Evolutionary conservation across 2,113 vertebrate genomes (phyloP).

Genomic region (Abramis brama): DNA sequence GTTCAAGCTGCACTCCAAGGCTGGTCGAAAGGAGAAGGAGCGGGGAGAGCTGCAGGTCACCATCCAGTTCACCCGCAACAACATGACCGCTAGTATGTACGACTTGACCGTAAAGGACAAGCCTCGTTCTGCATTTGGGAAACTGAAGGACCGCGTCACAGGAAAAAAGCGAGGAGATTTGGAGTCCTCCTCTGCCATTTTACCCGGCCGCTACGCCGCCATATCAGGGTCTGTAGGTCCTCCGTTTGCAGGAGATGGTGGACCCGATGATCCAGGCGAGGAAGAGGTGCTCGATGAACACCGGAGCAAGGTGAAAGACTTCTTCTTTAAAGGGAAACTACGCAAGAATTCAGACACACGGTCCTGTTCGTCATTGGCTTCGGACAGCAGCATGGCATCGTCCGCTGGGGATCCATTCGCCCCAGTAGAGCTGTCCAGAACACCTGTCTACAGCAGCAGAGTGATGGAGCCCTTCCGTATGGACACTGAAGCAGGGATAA

Average conservation of each 20-base stretch:
- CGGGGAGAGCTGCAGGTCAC: constrained; percentile 89
- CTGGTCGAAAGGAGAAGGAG: constrained; percentile 92
- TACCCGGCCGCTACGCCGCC: constrained; percentile 82
- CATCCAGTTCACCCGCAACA: constrained; percentile 91
- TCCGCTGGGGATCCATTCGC: constrained; percentile 79
- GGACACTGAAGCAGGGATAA: constrained; percentile 71
- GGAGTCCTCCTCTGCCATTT: constrained; percentile 93
- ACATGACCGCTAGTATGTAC: constrained; percentile 96
- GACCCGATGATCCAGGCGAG: constrained; percentile 68
- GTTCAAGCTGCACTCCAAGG: constrained; percentile 92
- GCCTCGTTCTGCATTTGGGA: constrained; percentile 89
- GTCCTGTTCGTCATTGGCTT: constrained; percentile 91
- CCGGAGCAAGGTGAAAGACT: constrained; percentile 82
- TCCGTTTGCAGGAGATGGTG: constrained; percentile 66
- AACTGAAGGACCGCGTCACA: constrained; percentile 92
- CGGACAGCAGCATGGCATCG: constrained; percentile 89
- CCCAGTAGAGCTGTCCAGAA: constrained; percentile 76
- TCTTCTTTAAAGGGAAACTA: constrained; percentile 86
- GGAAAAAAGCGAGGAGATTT: constrained; percentile 85
- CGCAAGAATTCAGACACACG: constrained; percentile 86
- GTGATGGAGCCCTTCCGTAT: constrained; percentile 76
- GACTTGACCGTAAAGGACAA: constrained; percentile 95
- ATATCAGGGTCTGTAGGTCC: constrained; percentile 68
- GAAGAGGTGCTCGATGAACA: constrained; percentile 79
- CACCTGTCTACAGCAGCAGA: constrained; percentile 83